Base-by-base conservation (phyloP, 2,113 vertebrate genomes). In the Ceratotherium simum region DNA sequence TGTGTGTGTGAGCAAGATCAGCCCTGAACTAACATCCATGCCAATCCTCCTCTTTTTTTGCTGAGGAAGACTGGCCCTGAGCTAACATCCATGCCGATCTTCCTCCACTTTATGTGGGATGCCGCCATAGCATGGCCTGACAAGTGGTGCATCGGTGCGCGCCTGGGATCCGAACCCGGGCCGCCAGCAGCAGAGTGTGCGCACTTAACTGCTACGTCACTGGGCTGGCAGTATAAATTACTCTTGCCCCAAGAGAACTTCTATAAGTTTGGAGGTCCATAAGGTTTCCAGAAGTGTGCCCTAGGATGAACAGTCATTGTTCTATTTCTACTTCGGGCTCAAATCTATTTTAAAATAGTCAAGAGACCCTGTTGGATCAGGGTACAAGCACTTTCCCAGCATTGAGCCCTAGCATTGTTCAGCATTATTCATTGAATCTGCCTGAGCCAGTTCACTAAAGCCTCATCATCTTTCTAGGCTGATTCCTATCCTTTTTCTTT, bases 271-370 rank as follows among this genome's bases (percentile, higher is more conserved):
- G 20, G n/a, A 84, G 39, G 29, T 60, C 51, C 36, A 62, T 65
- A 78, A 86, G 18, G 62, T 91, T 96, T 81, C 58, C 42, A 85
- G 54, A 86, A 95, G 20, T 96, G 64, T 89, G 39, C 33, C 48
- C 20, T 92, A 36, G 56, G 23, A 20, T 36, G 25, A 95, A 93
- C 39, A 73, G 48, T 90, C 23, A 95, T 67, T 62, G 36, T 31
- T 21, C 51, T 27, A 72, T 70, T 96, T 72, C 31, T 82, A 54
- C 10, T 42, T 60, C 58, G 87, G 70, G 27, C 18, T 80, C 14
- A 46, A 65, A 65, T 54, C 39, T 95, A 27, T 90, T 96, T 95
- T 79, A 79, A 81, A 90, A 81, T 69, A 79, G 11, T 80, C 39
- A 80, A 81, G 69, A 82, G 56, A 89, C 36, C 2, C 6, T 93